Percentiles rank a stretch among this genome's conserved stretches.
Conservation (phyloP, 2,888 invertebrate genomes). For the Dinocampus coccinellae region DNA sequence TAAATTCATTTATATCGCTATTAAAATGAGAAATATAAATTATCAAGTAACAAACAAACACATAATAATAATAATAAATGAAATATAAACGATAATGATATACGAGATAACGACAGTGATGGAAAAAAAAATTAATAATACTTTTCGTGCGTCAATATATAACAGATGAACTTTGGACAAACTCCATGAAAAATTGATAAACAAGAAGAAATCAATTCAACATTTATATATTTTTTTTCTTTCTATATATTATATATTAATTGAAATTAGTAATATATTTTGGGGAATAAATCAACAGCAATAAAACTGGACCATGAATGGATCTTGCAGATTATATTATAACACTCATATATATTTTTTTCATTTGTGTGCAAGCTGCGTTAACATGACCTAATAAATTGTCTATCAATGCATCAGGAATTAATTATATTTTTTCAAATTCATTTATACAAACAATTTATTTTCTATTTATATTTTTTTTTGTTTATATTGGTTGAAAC, state of each 20-base stretch:
- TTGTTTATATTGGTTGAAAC: too few relatives aligned
- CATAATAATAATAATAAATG: background rate
- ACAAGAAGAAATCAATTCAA: background rate
- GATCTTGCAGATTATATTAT: background rate
- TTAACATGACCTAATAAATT: constrained; percentile 35
- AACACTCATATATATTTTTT: constrained; percentile 44
- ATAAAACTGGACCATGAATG: constrained; percentile 24
- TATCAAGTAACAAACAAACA: background rate
- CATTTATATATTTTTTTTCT: too few relatives aligned
- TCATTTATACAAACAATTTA: background rate
- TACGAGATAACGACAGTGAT: background rate
- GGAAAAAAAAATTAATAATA: background rate
- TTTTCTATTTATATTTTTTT: too few relatives aligned
- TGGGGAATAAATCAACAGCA: constrained; percentile 54
- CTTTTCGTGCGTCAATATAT: background rate
- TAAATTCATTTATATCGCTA: background rate
- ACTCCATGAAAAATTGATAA: background rate
- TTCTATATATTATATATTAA: background rate
- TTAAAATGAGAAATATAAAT: background rate
- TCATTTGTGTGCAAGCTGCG: constrained; percentile 38
- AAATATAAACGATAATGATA: background rate
- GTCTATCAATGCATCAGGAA: constrained; percentile 15
- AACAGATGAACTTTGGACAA: background rate
- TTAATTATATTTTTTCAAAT: background rate
- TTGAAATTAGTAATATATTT: constrained; percentile 9